Conservation (phyloP, 2,113 vertebrate genomes). For the Oxyruncus cristatus region DNA sequence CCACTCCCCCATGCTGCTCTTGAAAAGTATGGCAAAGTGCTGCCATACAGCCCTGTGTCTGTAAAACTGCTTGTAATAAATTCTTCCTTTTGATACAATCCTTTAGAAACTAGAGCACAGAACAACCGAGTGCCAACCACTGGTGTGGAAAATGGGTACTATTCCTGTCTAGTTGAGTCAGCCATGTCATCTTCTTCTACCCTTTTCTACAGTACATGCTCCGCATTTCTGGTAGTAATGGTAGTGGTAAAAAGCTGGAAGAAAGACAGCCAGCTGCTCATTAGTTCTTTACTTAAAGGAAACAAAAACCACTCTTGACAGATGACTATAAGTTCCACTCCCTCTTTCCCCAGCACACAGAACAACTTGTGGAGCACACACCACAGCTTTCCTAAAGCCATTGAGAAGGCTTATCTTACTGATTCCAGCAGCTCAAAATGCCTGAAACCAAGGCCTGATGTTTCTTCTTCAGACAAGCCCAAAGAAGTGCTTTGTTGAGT, state of each 20-base stretch:
- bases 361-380: background rate
- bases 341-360: background rate
- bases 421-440: background rate
- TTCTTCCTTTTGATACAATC: background rate
- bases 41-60: background rate
- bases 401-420: background rate
- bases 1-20: background rate
- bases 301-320: background rate
- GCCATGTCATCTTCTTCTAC: background rate
- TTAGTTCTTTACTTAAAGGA: background rate
- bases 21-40: background rate
- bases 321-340: background rate
- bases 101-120: background rate
- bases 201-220: background rate
- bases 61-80: background rate
- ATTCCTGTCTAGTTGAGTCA: background rate
- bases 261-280: background rate
- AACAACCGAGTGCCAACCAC: background rate
- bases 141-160: background rate
- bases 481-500: background rate
- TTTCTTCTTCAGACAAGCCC: background rate
- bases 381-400: background rate
- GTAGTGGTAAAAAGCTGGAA: background rate
- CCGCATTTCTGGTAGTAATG: background rate
- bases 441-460: background rate